Base-by-base conservation (phyloP, 2,888 invertebrate genomes). In the Tineola bisselliella region DNA sequence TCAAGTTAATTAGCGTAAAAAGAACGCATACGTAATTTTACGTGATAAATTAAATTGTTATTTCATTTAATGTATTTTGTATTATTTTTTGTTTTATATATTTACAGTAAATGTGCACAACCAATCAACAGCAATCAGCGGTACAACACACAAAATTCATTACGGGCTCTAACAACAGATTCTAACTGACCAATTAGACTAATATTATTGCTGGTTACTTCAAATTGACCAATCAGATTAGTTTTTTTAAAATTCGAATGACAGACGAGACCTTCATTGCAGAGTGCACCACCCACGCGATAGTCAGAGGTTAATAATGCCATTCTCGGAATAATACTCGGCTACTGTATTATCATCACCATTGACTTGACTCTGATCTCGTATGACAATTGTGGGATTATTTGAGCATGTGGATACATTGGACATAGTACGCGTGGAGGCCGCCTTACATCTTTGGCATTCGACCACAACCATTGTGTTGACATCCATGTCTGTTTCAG, bases 251-350 rank as follows among this genome's bases (percentile, higher is more conserved):
- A 25, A 6, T n/a, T n/a, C n/a, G 6, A 25, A 2, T 6, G 25
- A 25, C 4, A 25, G 25, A 4, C 25, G 48, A 48, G 48, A 48
- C 48, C 48, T 11, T 64, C 63, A 87, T 63, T 87, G 87, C 57
- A 87, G 81, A 83, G 84, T 82, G 83, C 87, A 87, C 87, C 87
- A 87, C 77, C 87, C 87, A 62, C 84, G 81, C 70, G 76, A 72
- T 75, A 76, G 87, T 87, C 87, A 87, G 68, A 86, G 81, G 64
- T 78, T 78, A 59, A 78, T 76, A 6, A 77, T 69, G 0, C 79
- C 82, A 43, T 76, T 79, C 63, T 81, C 81, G 0, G 71, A 71
- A 58, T 75, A 79, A 61, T 74, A 77, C 63, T 82, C 81, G 6
- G n/a, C n/a, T n/a, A 25, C 25, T 0, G 75, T 68, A 19, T 17